Base-by-base conservation (phyloP, 2,888 invertebrate genomes). In the Phortica magna region DNA sequence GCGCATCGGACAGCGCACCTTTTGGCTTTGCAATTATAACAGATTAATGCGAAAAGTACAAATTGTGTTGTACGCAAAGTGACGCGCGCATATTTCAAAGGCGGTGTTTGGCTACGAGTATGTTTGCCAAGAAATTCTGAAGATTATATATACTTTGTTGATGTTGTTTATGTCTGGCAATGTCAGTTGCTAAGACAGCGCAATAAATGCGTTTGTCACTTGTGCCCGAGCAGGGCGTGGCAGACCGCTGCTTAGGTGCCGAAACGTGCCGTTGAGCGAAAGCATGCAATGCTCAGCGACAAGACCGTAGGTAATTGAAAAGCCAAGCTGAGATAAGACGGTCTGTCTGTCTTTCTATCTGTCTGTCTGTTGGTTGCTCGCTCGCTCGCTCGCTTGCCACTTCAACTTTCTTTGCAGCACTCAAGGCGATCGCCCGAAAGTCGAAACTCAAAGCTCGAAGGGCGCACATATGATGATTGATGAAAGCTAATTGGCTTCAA, bases 401-500 rank as follows among this genome's bases (percentile, higher is more conserved):
- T 61, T 61, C 61, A 12, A 19, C 59, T 17, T 61, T 22, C 61
- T 61, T 61, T 61, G 61, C 61, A 19, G n/a, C 61, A 22, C 22
- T 61, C 61, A 61, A 61, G 31, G 31, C 31, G 31, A 31, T 31
- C 31, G 31, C 31, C 31, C 0, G 31, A 31, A 31, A 19, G n/a
- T 22, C 10, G 7, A 22, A 61, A 61, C 17, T 61, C 4, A 22
- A 61, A 61, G 61, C 61, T 61, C 48, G 14, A 48, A 48, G 48
- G 48, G 48, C 22, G 61, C 61, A 61, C 61, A 22, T 7, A 61
- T 59, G 17, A 59, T 89, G 88, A 89, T 89, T 89, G 89, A 89
- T 89, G 89, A 89, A 88, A 89, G 88, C 88, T 86, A 88, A 89
- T 89, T 88, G 88, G 82, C 10, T 48, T 48, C 7, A 2, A 48